A percentile compares a stretch with the other conserved stretches of the same genome.
Conservation (phyloP, 2,113 vertebrate species). For the Falcunculus frontatus region DNA sequence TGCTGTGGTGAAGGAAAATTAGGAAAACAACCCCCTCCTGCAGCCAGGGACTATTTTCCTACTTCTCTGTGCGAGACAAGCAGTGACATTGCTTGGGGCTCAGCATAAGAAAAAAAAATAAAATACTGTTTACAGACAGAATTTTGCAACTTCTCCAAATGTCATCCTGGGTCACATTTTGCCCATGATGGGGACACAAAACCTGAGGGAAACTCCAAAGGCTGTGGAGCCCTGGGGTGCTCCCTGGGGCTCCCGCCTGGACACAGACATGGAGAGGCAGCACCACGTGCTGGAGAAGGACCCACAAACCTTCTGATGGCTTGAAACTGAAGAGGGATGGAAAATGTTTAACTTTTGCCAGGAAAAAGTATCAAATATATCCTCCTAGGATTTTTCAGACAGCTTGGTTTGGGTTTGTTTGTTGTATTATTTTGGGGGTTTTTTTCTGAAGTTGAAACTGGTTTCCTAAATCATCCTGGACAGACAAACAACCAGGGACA, state of each 20-base stretch:
- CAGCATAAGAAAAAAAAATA: not conserved
- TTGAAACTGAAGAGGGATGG: slow-evolving; percentile 49
- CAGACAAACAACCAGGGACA: not conserved
- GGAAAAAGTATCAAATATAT: slow-evolving; percentile 54
- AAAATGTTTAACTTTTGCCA: slow-evolving; percentile 45
- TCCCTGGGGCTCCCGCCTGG: not conserved
- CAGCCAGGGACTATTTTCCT: not conserved
- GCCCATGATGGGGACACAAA: not conserved
- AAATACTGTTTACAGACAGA: slow-evolving; percentile 9
- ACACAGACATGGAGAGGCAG: not conserved
- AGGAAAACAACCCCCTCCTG: not conserved
- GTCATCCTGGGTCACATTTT: not conserved
- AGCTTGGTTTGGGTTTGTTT: slow-evolving; percentile 12
- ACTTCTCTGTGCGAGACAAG: not conserved
- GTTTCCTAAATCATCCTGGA: slow-evolving; percentile 8
- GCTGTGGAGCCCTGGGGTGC: not conserved
- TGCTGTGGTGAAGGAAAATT: not conserved
- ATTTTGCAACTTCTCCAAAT: slow-evolving; percentile 32
- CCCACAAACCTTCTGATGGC: not conserved
- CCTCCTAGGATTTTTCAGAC: slow-evolving; percentile 23
- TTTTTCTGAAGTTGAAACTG: not conserved
- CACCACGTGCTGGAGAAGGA: not conserved
- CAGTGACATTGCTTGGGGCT: not conserved
- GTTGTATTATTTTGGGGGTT: not conserved
- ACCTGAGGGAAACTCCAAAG: not conserved